A percentile compares a stretch with the other conserved stretches of the same genome.
phyloP scores from a whole-genome alignment of 2,113 vertebrate species.

The Cygnus buccinator region DNA sequence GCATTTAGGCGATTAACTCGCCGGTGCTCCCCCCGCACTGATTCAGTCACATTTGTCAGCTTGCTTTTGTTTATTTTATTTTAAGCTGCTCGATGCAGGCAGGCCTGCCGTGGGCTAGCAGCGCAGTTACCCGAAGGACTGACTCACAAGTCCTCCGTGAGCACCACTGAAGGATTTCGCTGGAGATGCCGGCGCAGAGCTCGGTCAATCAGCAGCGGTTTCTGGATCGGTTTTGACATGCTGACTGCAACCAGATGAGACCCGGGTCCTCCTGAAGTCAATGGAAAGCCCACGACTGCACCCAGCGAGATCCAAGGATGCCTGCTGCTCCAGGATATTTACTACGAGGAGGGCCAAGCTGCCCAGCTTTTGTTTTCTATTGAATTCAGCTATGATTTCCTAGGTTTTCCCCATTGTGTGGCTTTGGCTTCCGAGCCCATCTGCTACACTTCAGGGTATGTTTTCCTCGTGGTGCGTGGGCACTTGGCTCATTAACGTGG shows the following conservation, averaged over 20 bases:
- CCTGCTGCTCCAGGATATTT: constrained; percentile 7
- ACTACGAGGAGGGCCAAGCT: constrained; percentile 6
- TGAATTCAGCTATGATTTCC: constrained; percentile 38
- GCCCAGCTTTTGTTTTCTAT: constrained; percentile 33
- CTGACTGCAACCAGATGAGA: not conserved
- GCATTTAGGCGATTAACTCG: not conserved
- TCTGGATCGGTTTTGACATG: not conserved
- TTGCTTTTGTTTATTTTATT: constrained; percentile 9
- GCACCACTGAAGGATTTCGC: not conserved
- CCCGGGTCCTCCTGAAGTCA: not conserved
- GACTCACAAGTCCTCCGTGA: not conserved
- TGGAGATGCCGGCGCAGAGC: fast-evolving
- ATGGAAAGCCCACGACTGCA: not conserved
- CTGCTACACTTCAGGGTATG: constrained; percentile 68
- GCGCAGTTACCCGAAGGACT: not conserved
- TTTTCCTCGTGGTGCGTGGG: constrained; percentile 59
- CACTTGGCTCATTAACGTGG: constrained; percentile 61
- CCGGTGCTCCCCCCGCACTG: not conserved
- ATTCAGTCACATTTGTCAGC: not conserved
- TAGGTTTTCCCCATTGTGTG: constrained; percentile 41
- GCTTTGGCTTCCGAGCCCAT: constrained; percentile 68
- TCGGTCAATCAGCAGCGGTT: not conserved
- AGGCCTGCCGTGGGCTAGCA: not conserved
- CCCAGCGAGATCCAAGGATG: not conserved
- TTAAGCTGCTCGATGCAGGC: not conserved